A percentile compares a stretch with the other conserved stretches of the same genome.
phyloP scores from a whole-genome alignment of 2,113 vertebrate genomes.

The Columbina picui region DNA sequence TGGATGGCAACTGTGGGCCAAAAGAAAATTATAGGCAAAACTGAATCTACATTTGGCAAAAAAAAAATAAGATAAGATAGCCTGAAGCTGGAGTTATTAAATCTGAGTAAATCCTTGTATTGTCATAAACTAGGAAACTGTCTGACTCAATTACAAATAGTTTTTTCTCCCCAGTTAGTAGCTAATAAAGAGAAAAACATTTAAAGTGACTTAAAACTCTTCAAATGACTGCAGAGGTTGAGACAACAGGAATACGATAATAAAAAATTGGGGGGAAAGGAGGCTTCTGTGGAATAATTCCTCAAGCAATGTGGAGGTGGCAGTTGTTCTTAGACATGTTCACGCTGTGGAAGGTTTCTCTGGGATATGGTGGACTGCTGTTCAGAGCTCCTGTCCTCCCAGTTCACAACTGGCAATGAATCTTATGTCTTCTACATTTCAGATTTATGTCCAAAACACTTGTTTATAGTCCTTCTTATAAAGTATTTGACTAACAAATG shows the following conservation, averaged over 20 bases:
- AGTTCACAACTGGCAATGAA: not conserved
- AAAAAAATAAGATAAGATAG: not conserved
- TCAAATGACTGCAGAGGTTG: not conserved
- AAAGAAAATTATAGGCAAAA: not conserved
- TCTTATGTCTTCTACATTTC: not conserved
- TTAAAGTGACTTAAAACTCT: not conserved
- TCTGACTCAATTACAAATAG: not conserved
- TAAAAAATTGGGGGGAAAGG: not conserved
- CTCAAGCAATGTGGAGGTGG: accelerated
- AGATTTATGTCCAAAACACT: not conserved
- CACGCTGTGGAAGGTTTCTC: not conserved
- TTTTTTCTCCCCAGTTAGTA: not conserved
- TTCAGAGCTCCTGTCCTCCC: not conserved
- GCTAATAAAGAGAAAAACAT: not conserved
- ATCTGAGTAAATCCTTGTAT: not conserved
- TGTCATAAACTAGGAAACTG: not conserved
- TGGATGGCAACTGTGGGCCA: not conserved
- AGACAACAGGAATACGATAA: not conserved
- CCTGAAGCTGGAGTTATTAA: not conserved
- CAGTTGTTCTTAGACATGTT: accelerated
- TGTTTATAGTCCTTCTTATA: not conserved
- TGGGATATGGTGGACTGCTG: accelerated
- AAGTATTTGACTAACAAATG: not conserved
- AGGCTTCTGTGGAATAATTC: not conserved
- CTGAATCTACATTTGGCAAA: not conserved